These are phyloP conservation scores for Mobula hypostoma DNA, from an alignment of 2,113 vertebrate species.

Conservation along the genomic window DNA sequence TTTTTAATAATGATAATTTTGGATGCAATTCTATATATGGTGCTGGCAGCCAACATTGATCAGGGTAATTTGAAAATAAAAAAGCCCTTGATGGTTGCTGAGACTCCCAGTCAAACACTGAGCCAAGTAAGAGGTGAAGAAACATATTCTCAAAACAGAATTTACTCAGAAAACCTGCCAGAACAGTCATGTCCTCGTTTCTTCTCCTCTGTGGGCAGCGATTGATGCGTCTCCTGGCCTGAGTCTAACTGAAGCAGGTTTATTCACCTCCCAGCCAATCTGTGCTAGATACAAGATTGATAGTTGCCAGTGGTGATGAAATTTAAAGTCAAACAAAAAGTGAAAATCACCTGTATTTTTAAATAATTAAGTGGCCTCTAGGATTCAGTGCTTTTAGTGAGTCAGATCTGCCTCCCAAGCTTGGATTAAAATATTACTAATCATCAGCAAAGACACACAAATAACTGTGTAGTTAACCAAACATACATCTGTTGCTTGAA, in stretches of 20 bases:
- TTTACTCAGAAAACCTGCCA: neutral
- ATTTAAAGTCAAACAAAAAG: neutral
- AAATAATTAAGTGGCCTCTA: neutral
- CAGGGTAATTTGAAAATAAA: neutral
- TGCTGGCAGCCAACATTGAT: too few relatives aligned
- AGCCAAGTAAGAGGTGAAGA: neutral
- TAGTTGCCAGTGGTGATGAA: neutral
- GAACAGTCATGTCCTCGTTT: neutral
- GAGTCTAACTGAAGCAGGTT: neutral
- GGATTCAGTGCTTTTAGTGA: neutral
- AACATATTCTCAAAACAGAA: too few relatives aligned
- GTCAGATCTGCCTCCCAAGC: neutral
- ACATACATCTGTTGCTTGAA: neutral
- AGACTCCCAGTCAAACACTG: neutral
- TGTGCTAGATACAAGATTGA: neutral
- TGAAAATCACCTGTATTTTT: neutral
- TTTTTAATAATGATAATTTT: too few relatives aligned
- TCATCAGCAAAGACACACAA: neutral
- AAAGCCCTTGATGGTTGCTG: neutral
- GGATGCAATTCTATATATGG: neutral
- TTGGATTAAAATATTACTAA: neutral
- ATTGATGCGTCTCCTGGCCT: neutral
- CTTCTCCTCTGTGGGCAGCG: neutral
- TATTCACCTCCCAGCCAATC: neutral
- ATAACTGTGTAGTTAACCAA: neutral